phyloP scores from a whole-genome alignment of 2,113 vertebrate species.

The Vimba vimba region DNA sequence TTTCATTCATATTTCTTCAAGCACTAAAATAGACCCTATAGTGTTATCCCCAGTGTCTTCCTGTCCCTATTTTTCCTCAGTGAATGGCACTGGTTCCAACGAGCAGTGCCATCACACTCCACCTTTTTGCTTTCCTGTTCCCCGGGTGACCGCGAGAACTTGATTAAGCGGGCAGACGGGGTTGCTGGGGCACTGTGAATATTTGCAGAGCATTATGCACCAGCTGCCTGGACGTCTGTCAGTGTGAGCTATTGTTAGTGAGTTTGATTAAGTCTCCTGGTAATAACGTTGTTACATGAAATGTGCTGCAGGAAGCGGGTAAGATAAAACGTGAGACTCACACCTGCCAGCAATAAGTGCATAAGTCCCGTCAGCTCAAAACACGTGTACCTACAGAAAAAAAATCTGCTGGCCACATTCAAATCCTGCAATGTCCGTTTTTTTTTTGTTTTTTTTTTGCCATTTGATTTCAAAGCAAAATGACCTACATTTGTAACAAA shows the following conservation, averaged over 20 bases:
- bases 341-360: slow-evolving; percentile 70
- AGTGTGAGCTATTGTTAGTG: slow-evolving; percentile 72
- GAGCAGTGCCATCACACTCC: not conserved
- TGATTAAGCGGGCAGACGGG: slow-evolving; percentile 57
- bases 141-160: slow-evolving; percentile 12
- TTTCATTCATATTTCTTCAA: not conserved
- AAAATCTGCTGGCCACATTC: not conserved
- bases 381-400: slow-evolving; percentile 29
- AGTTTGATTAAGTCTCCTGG: slow-evolving; percentile 76
- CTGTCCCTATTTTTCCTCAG: not conserved
- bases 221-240: slow-evolving; percentile 76
- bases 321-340: slow-evolving; percentile 69
- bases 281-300: slow-evolving; percentile 74
- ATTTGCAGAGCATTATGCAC: slow-evolving; percentile 63
- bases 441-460: not conserved
- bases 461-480: not conserved
- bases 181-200: slow-evolving; percentile 64
- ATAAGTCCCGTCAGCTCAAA: slow-evolving; percentile 59
- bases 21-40: slow-evolving; percentile 16
- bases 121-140: slow-evolving; percentile 26
- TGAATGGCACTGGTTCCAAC: slow-evolving; percentile 2
- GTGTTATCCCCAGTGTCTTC: slow-evolving; percentile 1
- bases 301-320: slow-evolving; percentile 70
- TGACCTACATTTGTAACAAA: not conserved
- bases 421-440: slow-evolving; percentile 50